Evolutionary conservation across 2,797 vertebrate species (phyloP).

Genomic region (Erithacus rubecula): DNA sequence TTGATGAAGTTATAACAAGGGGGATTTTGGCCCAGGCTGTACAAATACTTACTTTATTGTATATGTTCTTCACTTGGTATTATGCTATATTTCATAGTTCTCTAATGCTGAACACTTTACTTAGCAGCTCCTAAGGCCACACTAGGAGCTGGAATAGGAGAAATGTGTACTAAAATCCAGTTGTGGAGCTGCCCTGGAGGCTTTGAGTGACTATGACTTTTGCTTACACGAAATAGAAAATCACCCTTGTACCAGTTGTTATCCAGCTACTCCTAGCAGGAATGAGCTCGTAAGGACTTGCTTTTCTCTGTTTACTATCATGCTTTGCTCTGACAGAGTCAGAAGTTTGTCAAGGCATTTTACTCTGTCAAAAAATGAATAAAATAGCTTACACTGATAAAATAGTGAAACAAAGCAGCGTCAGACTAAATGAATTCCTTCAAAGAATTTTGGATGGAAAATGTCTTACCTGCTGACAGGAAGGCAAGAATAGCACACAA

Average conservation of each 20-base stretch:
- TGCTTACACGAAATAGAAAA: slow-evolving; percentile 37
- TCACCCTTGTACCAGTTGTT: neutral
- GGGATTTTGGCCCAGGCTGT: neutral
- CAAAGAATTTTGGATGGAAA: slow-evolving; percentile 49
- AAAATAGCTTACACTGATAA: slow-evolving; percentile 4
- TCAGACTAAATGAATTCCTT: neutral
- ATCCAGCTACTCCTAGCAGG: slow-evolving; percentile 19
- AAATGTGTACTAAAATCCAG: neutral
- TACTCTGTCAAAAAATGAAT: slow-evolving; percentile 21
- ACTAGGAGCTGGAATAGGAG: neutral
- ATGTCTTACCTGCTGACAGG: slow-evolving; percentile 40
- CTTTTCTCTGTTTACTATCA: slow-evolving; percentile 46
- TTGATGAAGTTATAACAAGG: slow-evolving; percentile 30
- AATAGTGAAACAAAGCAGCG: slow-evolving; percentile 38
- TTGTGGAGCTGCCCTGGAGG: neutral
- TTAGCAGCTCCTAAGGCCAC: neutral
- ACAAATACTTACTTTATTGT: slow-evolving; percentile 18
- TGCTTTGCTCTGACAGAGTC: slow-evolving; percentile 1
- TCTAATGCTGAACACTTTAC: neutral
- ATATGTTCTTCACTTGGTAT: neutral
- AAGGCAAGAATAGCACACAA: slow-evolving; percentile 59
- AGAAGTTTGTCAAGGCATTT: slow-evolving; percentile 56
- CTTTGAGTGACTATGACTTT: slow-evolving; percentile 24
- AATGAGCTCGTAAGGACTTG: neutral
- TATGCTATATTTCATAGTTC: neutral